Conservation (phyloP, 2,888 invertebrate genomes). For the Calameuta idolon region DNA sequence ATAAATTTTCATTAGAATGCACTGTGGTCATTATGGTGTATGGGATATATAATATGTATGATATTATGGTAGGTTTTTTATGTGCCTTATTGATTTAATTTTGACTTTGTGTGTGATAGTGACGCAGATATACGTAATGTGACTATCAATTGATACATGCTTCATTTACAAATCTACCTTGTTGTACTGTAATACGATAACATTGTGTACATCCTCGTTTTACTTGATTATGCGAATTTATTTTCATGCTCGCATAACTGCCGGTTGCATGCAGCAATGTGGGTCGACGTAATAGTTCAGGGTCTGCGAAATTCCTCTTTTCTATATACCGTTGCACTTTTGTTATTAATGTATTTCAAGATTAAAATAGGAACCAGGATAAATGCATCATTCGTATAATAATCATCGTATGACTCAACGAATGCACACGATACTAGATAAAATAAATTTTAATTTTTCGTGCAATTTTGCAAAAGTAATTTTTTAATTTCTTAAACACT, state of each 20-base stretch:
- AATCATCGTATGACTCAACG: background rate
- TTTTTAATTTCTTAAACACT: too few species aligned
- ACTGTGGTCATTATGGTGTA: background rate
- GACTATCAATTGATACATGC: background rate
- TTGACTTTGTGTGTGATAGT: too few species aligned
- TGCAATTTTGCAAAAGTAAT: background rate
- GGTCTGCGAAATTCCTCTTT: too few species aligned
- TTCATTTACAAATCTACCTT: background rate
- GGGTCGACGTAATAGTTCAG: background rate
- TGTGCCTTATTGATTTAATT: too few species aligned
- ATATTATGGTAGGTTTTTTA: background rate
- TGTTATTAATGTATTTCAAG: background rate
- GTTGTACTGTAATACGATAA: constrained; percentile 18
- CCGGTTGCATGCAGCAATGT: background rate
- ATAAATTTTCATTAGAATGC: too few species aligned
- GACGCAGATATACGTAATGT: too few species aligned
- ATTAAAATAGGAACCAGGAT: background rate
- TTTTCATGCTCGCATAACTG: constrained; percentile 32
- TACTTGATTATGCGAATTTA: constrained; percentile 49
- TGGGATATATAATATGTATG: background rate
- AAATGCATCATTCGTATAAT: background rate
- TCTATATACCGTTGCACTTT: background rate
- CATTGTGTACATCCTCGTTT: constrained; percentile 35
- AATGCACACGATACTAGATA: background rate
- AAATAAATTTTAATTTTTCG: background rate